Conservation (phyloP, 2,888 invertebrate genomes). For the Belgica antarctica region DNA sequence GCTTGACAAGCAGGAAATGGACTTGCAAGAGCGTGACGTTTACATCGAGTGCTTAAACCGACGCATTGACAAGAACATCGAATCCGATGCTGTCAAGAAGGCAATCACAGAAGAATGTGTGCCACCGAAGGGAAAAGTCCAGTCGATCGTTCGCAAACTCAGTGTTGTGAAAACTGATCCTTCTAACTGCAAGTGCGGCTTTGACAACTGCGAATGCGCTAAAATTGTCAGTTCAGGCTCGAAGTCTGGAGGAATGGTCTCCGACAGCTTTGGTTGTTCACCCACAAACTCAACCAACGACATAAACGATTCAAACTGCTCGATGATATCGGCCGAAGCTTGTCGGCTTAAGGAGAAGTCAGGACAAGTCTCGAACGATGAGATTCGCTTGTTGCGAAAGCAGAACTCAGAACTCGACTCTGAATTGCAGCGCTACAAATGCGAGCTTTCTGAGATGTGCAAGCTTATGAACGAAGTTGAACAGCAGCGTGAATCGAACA, state of each 20-base stretch:
- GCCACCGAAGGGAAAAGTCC: neutral
- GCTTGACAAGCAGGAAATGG: neutral
- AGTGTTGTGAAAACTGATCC: neutral
- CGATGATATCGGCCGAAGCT: neutral
- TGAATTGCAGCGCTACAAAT: neutral
- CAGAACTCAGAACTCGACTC: neutral
- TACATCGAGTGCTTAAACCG: conserved; percentile 26
- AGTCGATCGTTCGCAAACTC: neutral
- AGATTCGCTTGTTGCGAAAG: neutral
- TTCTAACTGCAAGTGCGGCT: neutral
- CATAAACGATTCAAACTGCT: neutral
- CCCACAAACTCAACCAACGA: neutral
- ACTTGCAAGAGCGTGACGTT: conserved; percentile 28
- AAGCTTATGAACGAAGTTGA: neutral
- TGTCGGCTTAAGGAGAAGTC: neutral
- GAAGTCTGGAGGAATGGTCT: neutral
- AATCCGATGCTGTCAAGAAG: neutral
- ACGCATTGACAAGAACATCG: neutral
- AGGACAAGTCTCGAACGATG: no score
- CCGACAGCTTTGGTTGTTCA: no score
- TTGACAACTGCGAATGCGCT: neutral
- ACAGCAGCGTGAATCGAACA: neutral
- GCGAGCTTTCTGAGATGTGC: neutral
- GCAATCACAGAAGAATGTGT: neutral
- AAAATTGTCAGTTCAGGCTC: neutral